Base-by-base conservation (phyloP, 2,888 invertebrate genomes). In the Dicyrtomina minuta region DNA sequence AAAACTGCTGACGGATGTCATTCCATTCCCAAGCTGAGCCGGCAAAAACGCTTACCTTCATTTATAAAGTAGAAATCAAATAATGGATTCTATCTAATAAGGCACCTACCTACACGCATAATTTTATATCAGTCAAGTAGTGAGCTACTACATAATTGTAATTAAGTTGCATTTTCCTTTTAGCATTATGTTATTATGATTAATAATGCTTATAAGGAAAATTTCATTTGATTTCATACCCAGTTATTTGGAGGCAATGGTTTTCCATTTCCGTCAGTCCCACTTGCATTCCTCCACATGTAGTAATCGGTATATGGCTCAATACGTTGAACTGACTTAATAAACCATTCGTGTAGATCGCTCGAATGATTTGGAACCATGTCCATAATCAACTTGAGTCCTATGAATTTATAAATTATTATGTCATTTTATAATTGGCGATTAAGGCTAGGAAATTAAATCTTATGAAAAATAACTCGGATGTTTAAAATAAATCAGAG, bases 1-100 rank as follows among this genome's bases (percentile, higher is more conserved):
- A 93, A 82, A 85, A 93, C 80, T 90, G 89, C 72, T 86, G 82
- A 17, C 91, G 85, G 17, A 80, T 80, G 0, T 85, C 83, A 73
- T 86, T 84, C 84, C 88, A 93, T 15, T 85, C 84, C 92, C 93
- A 92, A 0, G 90, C 89, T 6, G 88, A 86, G 59, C 88, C 89
- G 56, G 87, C 86, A 79, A 90, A 90, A 0, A 86, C 85, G 79
- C 87, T 88, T 33, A 84, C 74, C 87, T 87, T 22, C n/a, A 58
- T n/a, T 22, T 27, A 10, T 20, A 22, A 20, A 8, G 20, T 44
- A n/a, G 12, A n/a, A n/a, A 15, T n/a, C 10, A 8, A 43, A 6
- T 17, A 6, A 10, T 24, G 20, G 12, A 55, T 55, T 59, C 41
- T 8, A 59, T 10, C 39, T 20, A 43, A 20, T 15, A 59, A 39